A percentile compares a stretch with the other conserved stretches of the same genome.
Evolutionary conservation across 2,888 invertebrate species (phyloP).

Genomic region (Melitaea athalia): DNA sequence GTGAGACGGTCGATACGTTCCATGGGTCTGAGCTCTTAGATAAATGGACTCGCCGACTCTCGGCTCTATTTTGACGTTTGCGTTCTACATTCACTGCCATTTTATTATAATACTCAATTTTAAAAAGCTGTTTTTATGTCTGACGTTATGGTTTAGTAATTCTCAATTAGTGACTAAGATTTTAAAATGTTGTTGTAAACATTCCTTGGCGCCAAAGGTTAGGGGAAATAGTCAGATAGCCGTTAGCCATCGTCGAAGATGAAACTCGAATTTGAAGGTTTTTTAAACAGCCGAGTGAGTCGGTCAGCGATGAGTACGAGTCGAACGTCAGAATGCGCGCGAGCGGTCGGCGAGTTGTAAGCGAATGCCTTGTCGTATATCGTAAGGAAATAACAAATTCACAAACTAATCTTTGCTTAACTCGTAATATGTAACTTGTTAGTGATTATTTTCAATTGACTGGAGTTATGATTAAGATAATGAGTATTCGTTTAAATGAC

Average conservation of each 20-base stretch:
- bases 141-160: constrained; percentile 14
- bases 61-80: constrained; percentile 33
- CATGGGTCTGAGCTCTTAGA: constrained; percentile 42
- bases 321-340: constrained; percentile 30
- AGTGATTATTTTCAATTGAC: constrained; percentile 75
- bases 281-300: constrained; percentile 4
- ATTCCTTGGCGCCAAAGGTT: constrained; percentile 16
- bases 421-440: constrained; percentile 77
- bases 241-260: background rate
- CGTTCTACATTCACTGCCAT: constrained; percentile 35
- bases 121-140: constrained; percentile 21
- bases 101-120: constrained; percentile 38
- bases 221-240: constrained; percentile 13
- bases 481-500: constrained; percentile 65
- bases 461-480: constrained; percentile 69
- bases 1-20: constrained; percentile 75
- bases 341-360: constrained; percentile 19
- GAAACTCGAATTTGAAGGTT: background rate
- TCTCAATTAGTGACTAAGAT: constrained; percentile 9
- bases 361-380: constrained; percentile 51
- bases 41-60: constrained; percentile 20
- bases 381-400: constrained; percentile 69
- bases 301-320: constrained; percentile 26
- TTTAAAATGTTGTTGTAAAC: constrained; percentile 19
- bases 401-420: constrained; percentile 80